Base-by-base conservation (phyloP, 2,113 vertebrate genomes). In the Cyphomyrus discorhynchus region DNA sequence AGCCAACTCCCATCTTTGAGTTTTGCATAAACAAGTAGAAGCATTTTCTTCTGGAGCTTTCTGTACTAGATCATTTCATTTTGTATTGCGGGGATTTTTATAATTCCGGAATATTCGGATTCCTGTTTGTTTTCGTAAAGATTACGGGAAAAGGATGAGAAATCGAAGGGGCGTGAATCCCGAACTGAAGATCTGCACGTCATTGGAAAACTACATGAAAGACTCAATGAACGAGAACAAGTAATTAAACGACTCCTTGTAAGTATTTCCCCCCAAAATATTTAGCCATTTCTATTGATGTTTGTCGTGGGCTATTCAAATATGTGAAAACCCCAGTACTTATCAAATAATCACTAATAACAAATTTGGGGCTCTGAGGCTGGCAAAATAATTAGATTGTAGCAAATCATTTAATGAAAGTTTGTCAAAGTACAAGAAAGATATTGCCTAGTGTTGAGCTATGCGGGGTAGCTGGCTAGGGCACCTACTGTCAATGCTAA, bases 201-300 rank as follows among this genome's bases (percentile, higher is more conserved):
- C 90, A 94, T 97, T 92, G 96, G 96, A 90, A 96, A 96, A 89
- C 96, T 99, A 89, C 97, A 98, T 95, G 97, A 97, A 91, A 96
- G 96, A 91, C 92, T 99, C 92, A 96, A 91, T 6, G 98, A 98
- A 94, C 96, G 96, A 92, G 97, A 99, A 91, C 97, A 97, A 90
- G 95, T 97, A 93, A 98, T 97, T 90, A 97, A 97, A 93, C 95
- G 97, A 91, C 93, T 99, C 86, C 94, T 95, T 95, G 98, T 99
- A 94, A 97, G 98, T 92, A 53, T n/a, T 3, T n/a, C 50, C 31
- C 17, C 3, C 0, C 8, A 42, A 13, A 31, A 15, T 0, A 27
- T 70, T 52, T 21, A 70, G 35, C 11, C 52, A 47, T 50, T 50
- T 86, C 11, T 45, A 50, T 5, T 27, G n/a, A 13, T 13, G 19